Evolutionary conservation across 1,140 invertebrate genomes (phyloP), one percentile per base, ranked within the genome.

Genomic region (Saxidomus purpurata): DNA sequence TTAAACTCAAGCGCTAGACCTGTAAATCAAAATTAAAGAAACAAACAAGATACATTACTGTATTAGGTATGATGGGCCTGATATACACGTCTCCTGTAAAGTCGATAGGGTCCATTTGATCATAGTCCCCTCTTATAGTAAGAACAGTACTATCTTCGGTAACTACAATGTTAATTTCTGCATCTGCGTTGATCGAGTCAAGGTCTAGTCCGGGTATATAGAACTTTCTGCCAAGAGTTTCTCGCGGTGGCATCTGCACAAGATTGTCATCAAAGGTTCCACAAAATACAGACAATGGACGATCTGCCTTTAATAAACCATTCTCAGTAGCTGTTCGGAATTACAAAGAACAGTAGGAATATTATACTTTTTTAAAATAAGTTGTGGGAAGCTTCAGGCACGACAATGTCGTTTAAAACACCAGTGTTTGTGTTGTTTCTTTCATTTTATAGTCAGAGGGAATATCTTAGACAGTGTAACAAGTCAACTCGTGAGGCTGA

Each of bases 11-110:
- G n/a, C n/a, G n/a, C n/a, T n/a, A n/a, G n/a, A n/a, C n/a, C n/a
- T n/a, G n/a, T n/a, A n/a, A n/a, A n/a, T n/a, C n/a, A n/a, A n/a
- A n/a, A n/a, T n/a, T n/a, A n/a, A n/a, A n/a, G n/a, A n/a, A n/a
- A n/a, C n/a, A n/a, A n/a, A n/a, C n/a, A n/a, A n/a, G n/a, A n/a
- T n/a, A n/a, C n/a, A n/a, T n/a, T 79, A 79, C 76, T 49, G 76
- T 79, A 38, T 79, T n/a, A 17, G 43, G 28, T 1, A 22, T n/a
- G 8, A 79, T 22, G 2, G 25, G 1, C 36, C 80, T 40, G 22
- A 11, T 40, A n/a, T 82, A 82, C 17, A 59, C n/a, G n/a, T 82
- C 80, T n/a, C 80, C 80, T 1, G 59, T 47, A 8, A 82, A 31
- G n/a, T 25, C 19, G 9, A 82, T n/a, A 1, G 80, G 55, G 34